Conservation (phyloP, 1,140 invertebrate species). For the Dinoponera quadriceps region DNA sequence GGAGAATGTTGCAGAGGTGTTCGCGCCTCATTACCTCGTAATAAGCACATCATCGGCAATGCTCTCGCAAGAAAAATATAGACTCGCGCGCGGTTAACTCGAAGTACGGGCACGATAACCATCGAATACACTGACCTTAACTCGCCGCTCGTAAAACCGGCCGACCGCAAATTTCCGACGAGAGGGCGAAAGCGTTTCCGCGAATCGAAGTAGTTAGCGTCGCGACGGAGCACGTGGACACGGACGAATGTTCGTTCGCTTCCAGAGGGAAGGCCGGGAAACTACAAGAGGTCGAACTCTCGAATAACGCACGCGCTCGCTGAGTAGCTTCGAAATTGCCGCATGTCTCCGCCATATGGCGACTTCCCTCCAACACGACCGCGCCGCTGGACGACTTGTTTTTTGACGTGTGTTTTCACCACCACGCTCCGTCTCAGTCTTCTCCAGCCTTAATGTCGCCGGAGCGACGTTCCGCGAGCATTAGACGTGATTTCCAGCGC, state of each 20-base stretch:
- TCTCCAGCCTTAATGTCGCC: conserved; percentile 18
- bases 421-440: background rate
- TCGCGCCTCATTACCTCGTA: background rate
- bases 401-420: background rate
- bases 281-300: conserved; percentile 38
- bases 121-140: background rate
- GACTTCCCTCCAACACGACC: conserved; percentile 54
- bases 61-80: background rate
- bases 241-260: conserved; percentile 1
- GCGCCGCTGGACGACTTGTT: conserved; percentile 21
- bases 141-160: background rate
- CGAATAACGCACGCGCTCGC: conserved; percentile 21
- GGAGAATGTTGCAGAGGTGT: no score
- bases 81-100: background rate
- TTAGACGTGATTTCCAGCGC: background rate
- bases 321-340: conserved; percentile 65
- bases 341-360: conserved; percentile 68
- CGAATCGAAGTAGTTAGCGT: background rate
- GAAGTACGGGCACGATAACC: background rate
- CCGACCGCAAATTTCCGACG: background rate
- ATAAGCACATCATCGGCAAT: background rate
- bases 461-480: background rate
- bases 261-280: background rate
- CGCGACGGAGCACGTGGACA: background rate
- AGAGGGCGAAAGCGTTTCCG: background rate